Evolutionary conservation across 2,888 invertebrate species (phyloP), one percentile per base, ranked within the genome.

Genomic region (Pollenia angustigena): DNA sequence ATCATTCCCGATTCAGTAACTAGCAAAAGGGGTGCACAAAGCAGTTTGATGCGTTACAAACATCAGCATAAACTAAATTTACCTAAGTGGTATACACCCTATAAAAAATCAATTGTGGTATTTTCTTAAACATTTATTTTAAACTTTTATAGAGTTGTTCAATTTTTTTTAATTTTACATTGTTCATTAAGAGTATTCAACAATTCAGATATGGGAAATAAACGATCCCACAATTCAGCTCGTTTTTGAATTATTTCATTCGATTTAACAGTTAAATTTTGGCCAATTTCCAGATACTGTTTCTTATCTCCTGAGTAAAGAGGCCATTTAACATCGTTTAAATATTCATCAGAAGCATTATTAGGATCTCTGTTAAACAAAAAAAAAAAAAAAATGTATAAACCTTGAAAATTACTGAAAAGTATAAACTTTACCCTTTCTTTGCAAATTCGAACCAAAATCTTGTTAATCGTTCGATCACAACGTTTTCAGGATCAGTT

Each of bases 381-480:
- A 56, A 32, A 50, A 4, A 46, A 4, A 46, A 18, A 3, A 42
- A 44, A 46, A 14, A 44, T 16, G 0, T 10, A 16, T 42, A 46
- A 12, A 18, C 7, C 4, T 23, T 0, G 23, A 64, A 60, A 11
- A 12, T 44, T 23, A 12, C 2, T 46, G 7, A 12, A 18, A 46
- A 46, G 12, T 23, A 18, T 9, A 9, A 18, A 56, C 18, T 74
- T 83, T 80, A 93, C 92, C 92, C 90, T 7, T 89, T 91, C 69
- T 62, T 87, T n/a, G 92, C 93, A 85, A 94, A 94, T 72, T 92
- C 92, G 0, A 91, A 87, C 93, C 94, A 94, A 90, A 94, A 92
- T 7, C 93, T 90, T 0, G 94, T 94, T 78, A 94, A 88, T 1
- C 92, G 91, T 85, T 94, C 93, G 16, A 94, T 91, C 14, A 91